These are phyloP conservation scores for Athalia rosae DNA, from an alignment of 2,888 invertebrate genomes.

Conservation along the genomic window DNA sequence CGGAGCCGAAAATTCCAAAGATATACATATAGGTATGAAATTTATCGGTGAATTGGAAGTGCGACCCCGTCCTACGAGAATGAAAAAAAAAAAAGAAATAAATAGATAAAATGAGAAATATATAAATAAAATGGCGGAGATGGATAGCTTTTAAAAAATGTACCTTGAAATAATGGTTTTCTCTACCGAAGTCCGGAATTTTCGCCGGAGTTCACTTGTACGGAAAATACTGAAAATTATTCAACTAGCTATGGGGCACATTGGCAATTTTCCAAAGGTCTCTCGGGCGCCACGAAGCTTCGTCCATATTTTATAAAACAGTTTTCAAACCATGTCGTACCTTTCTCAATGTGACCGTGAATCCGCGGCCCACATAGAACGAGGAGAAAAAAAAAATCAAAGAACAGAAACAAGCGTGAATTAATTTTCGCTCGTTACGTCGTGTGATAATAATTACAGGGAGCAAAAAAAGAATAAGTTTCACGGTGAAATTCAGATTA, in stretches of 20 bases:
- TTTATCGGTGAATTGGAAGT: too few relatives aligned
- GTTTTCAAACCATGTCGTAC: background rate
- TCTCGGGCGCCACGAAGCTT: constrained; percentile 2
- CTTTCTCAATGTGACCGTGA: background rate
- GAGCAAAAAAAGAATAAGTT: background rate
- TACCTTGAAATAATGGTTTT: too few relatives aligned
- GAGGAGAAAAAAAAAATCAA: background rate
- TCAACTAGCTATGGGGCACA: background rate
- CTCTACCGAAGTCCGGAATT: background rate
- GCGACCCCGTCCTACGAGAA: too few relatives aligned
- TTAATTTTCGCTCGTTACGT: too few relatives aligned
- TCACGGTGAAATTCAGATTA: constrained; percentile 13
- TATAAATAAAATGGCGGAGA: too few relatives aligned
- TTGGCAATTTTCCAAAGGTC: constrained; percentile 19
- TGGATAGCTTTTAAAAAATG: too few relatives aligned
- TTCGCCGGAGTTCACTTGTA: background rate
- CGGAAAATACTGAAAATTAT: background rate
- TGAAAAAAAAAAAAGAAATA: too few relatives aligned
- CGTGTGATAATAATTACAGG: too few relatives aligned
- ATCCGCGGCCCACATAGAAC: background rate
- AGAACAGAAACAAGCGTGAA: too few relatives aligned
- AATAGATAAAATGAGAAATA: too few relatives aligned
- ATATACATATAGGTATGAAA: too few relatives aligned
- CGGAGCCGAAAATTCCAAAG: too few relatives aligned
- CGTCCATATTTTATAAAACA: background rate